Conservation (phyloP, 2,888 invertebrate genomes). For the Lordiphosa fenestrarum region DNA sequence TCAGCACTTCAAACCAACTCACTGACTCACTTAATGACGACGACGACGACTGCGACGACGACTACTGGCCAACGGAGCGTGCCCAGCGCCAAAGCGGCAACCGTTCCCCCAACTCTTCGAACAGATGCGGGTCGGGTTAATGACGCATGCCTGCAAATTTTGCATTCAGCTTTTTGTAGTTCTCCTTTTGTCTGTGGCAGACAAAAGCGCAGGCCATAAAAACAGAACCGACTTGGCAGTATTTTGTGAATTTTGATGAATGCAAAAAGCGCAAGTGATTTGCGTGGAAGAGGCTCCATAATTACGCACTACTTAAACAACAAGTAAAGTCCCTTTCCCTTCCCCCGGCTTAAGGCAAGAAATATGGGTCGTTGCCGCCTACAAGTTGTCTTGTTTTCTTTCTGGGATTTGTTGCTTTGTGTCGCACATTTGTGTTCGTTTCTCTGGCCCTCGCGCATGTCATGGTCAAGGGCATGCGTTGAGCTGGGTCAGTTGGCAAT, state of each 20-base stretch:
- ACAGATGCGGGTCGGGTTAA: background rate
- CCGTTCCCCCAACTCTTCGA: slow-evolving; percentile 4
- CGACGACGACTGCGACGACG: too few species aligned
- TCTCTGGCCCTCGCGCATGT: slow-evolving; percentile 23
- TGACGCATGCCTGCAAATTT: slow-evolving; percentile 11
- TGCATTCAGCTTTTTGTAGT: slow-evolving; percentile 3
- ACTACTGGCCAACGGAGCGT: slow-evolving; percentile 45
- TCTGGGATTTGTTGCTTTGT: too few species aligned
- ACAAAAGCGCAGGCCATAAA: slow-evolving; percentile 37
- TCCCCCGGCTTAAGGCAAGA: too few species aligned
- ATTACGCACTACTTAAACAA: too few species aligned
- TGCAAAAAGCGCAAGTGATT: too few species aligned
- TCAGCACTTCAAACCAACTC: slow-evolving; percentile 7
- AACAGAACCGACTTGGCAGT: slow-evolving; percentile 22
- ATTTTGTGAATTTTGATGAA: too few species aligned
- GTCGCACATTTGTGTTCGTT: too few species aligned
- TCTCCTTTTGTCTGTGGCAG: slow-evolving; percentile 3
- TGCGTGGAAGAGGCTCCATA: too few species aligned
- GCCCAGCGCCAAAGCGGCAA: slow-evolving; percentile 44
- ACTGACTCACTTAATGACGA: slow-evolving; percentile 56
- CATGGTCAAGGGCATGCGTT: slow-evolving; percentile 50
- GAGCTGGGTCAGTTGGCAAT: too few species aligned
- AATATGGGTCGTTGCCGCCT: too few species aligned
- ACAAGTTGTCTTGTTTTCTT: too few species aligned
- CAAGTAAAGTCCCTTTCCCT: too few species aligned